Evolutionary conservation across 2,797 vertebrate genomes (phyloP), one percentile per base, ranked within the genome.

Genomic region (Tenualosa thibaudeaui): DNA sequence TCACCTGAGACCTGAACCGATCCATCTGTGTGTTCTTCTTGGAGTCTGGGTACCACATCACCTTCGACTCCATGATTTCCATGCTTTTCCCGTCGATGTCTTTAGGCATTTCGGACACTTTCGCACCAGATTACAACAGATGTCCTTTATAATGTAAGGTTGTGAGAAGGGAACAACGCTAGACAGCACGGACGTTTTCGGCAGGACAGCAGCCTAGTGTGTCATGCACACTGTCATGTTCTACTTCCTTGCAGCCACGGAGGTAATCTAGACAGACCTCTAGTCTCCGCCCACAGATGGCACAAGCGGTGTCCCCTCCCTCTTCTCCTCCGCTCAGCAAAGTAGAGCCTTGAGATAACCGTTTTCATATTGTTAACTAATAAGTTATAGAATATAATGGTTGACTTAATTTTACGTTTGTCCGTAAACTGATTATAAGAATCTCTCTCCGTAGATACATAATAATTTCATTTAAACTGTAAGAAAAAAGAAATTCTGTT

Each of bases 1-100:
- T 95, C 90, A 97, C 96, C 49, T 95, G 96, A 86, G 90, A 93
- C 85, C 98, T 95, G 89, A 99, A 99, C 82, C 89, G 94, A 88
- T 99, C 97, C 97, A 98, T 99, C 89, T 93, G 95, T 0, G 97
- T 97, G 91, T 96, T 95, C 90, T 90, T 97, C 94, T 99, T 99
- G 26, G 97, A 95, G 94, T 98, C 97, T 0, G 98, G 98, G 93
- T 97, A 96, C 98, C 98, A 99, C 92, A 99, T 88, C 91, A 97
- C 96, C 92, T 94, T 96, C 86, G 93, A 92, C 93, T 97, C 97
- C 96, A 98, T 95, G 37, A 98, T 99, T 87, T 96, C 96, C 88
- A 96, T 95, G 90, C 88, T 91, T 86, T 93, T 93, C 13, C 90
- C 87, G 88, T 93, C 91, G 65, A 86, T 90, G 89, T 96, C 95